Percentiles rank a stretch among this genome's conserved stretches.
phyloP scores from a whole-genome alignment of 2,113 vertebrate species.

The Silurus meridionalis region DNA sequence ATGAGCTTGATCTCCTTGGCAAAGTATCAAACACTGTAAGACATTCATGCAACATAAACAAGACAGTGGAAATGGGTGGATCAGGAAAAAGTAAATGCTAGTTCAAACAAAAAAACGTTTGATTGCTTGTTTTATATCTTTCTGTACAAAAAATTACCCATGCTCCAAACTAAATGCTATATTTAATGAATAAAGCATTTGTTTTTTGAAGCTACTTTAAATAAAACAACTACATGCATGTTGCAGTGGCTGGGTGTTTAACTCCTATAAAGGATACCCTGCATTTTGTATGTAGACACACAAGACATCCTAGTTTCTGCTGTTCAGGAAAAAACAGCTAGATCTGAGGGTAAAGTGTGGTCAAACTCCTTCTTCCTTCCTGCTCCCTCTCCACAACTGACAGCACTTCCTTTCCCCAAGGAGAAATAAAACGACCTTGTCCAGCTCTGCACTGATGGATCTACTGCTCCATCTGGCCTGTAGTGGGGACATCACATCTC shows the following conservation, averaged over 20 bases:
- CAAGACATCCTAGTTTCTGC: background rate
- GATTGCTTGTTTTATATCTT: background rate
- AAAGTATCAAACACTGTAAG: background rate
- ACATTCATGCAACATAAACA: background rate
- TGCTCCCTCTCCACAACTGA: conserved; percentile 5
- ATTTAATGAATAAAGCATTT: background rate
- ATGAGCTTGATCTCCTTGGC: background rate
- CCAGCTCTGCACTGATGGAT: conserved; percentile 23
- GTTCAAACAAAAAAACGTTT: background rate
- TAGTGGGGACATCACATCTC: conserved; percentile 3
- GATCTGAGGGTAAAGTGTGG: conserved; percentile 1
- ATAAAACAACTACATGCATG: background rate
- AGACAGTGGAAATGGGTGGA: conserved; percentile 1
- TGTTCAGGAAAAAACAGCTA: background rate
- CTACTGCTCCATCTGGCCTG: conserved; percentile 36
- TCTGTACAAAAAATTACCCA: background rate
- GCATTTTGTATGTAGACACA: conserved; percentile 1
- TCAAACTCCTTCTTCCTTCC: conserved; percentile 6
- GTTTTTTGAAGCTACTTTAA: background rate
- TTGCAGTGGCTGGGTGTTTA: background rate
- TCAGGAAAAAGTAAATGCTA: conserved; percentile 13
- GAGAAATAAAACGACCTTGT: background rate
- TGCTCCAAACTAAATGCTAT: background rate
- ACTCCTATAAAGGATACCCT: conserved; percentile 33
- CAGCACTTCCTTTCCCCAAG: conserved; percentile 21